Evolutionary conservation across 2,888 invertebrate genomes (phyloP).

Genomic region (Trachelus troglodyta): DNA sequence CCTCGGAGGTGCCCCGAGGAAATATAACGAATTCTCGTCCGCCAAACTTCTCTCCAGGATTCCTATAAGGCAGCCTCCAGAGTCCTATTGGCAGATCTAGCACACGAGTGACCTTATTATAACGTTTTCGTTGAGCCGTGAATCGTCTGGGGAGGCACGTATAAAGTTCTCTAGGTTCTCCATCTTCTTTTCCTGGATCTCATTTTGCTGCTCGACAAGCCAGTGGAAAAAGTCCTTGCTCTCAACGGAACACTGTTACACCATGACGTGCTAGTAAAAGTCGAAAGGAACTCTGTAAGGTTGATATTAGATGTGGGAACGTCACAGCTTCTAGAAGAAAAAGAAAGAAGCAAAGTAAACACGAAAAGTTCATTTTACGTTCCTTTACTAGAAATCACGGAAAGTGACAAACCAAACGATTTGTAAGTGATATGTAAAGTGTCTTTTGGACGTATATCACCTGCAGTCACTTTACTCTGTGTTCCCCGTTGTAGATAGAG

Average conservation of each 20-base stretch:
- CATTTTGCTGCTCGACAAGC: not conserved
- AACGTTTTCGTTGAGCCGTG: not conserved
- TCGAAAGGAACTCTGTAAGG: not conserved
- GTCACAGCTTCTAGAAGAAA: not conserved
- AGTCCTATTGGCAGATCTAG: not conserved
- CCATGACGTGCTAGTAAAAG: not conserved
- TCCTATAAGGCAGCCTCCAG: not conserved
- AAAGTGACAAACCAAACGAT: not conserved
- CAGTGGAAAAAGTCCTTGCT: not conserved
- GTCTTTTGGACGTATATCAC: not conserved
- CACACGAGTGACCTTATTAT: not conserved
- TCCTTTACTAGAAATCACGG: not conserved
- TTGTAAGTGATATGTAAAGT: not conserved
- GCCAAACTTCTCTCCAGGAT: not conserved
- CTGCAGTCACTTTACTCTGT: not conserved
- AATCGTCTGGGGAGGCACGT: not conserved
- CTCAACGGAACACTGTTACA: not conserved
- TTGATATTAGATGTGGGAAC: not conserved
- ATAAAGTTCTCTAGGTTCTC: not conserved
- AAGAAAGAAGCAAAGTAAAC: not conserved
- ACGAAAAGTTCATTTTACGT: not conserved
- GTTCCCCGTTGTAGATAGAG: not conserved
- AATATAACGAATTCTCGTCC: not conserved
- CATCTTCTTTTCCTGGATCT: not conserved
- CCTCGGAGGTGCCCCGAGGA: not conserved